These are phyloP conservation scores for Polymixis lichenea DNA, from an alignment of 2,888 invertebrate genomes.

Conservation along the genomic window DNA sequence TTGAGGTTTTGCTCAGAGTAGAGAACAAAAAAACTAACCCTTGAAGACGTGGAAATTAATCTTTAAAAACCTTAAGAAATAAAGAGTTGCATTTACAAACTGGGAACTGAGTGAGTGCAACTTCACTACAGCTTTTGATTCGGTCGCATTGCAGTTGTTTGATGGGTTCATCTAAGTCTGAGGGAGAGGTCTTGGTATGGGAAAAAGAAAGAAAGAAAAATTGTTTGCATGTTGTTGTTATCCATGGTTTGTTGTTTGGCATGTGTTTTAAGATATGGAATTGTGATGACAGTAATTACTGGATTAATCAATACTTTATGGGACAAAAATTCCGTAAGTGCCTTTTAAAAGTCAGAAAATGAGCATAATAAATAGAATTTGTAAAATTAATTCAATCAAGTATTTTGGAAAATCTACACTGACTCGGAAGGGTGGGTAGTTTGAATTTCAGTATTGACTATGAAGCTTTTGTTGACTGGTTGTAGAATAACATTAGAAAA, in stretches of 20 bases:
- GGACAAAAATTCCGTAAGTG: background rate
- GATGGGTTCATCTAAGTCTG: background rate
- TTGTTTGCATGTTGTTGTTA: background rate
- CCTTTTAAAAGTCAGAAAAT: background rate
- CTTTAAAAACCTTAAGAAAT: constrained; percentile 59
- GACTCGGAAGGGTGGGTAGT: no score
- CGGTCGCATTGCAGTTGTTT: constrained; percentile 48
- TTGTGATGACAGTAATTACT: background rate
- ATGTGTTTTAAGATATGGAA: background rate
- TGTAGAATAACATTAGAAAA: no score
- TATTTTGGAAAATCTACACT: background rate
- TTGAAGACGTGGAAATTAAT: constrained; percentile 64
- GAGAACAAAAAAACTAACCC: constrained; percentile 64
- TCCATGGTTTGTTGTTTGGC: background rate
- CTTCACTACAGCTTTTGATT: constrained; percentile 25
- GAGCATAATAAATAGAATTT: background rate
- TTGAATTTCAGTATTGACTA: no score
- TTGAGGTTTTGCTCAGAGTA: constrained; percentile 58
- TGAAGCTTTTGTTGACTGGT: no score
- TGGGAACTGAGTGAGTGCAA: constrained; percentile 19
- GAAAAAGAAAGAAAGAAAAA: background rate
- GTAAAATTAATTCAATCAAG: background rate
- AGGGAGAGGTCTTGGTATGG: background rate
- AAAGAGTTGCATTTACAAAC: constrained; percentile 56
- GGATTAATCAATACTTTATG: background rate